Evolutionary conservation across 1,140 invertebrate species (phyloP).

Genomic region (Amyelois transitella): DNA sequence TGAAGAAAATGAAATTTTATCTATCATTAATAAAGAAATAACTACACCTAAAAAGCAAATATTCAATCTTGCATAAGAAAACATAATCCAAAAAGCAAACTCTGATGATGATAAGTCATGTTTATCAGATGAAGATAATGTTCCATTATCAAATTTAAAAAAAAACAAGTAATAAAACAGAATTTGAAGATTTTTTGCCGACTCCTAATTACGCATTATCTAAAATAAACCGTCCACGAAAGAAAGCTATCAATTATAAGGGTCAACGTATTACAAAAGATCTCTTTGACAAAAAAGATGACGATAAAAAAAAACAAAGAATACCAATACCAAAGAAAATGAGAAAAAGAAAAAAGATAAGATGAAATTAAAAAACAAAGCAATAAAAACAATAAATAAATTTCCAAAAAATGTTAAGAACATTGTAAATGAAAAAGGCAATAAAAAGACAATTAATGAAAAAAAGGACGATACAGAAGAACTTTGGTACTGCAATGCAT

Average conservation of each 20-base stretch:
- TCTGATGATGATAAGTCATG: background rate
- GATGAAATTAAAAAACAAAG: conserved; percentile 10
- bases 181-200: conserved; percentile 22
- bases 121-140: background rate
- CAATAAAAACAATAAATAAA: conserved; percentile 4
- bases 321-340: too few species aligned
- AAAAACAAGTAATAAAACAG: background rate
- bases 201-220: conserved; percentile 23
- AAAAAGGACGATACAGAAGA: conserved; percentile 8
- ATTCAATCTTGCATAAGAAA: too few species aligned
- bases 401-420: background rate
- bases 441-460: background rate
- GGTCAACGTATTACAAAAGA: conserved; percentile 18
- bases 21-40: background rate
- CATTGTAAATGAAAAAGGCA: background rate
- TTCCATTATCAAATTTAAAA: background rate
- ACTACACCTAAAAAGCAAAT: background rate
- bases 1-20: background rate
- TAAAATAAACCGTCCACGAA: conserved; percentile 10
- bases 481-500: conserved; percentile 14
- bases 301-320: conserved; percentile 7
- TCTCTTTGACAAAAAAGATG: conserved; percentile 17
- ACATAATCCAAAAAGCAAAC: too few species aligned
- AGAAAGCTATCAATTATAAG: conserved; percentile 25
- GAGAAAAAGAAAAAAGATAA: conserved; percentile 13